These are phyloP conservation scores for Polyommatus iphigenia DNA, from an alignment of 2,888 invertebrate genomes.

Conservation along the genomic window DNA sequence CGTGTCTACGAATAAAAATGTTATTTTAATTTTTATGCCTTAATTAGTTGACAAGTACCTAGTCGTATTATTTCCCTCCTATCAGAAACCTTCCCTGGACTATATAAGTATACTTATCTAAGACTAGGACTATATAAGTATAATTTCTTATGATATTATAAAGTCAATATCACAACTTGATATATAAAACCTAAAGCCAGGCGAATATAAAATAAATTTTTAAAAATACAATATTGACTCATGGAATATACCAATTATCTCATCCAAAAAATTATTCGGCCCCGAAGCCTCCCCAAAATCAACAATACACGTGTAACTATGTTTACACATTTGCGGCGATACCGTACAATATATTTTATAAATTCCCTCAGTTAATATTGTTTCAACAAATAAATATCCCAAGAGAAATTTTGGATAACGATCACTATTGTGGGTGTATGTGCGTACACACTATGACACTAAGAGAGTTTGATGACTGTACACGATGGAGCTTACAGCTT, in stretches of 20 bases:
- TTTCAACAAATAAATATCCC: conserved; percentile 42
- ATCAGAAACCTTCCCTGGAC: too few species aligned
- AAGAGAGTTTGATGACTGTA: background rate
- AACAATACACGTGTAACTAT: conserved; percentile 24
- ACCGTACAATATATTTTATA: conserved; percentile 26
- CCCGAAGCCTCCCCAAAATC: conserved; percentile 12
- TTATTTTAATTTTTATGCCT: too few species aligned
- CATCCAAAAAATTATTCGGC: conserved; percentile 17
- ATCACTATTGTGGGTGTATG: conserved; percentile 40
- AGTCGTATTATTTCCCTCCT: too few species aligned
- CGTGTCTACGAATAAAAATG: too few species aligned
- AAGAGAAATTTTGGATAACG: conserved; percentile 43
- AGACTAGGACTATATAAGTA: too few species aligned
- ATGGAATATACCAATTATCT: conserved; percentile 1
- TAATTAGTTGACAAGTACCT: too few species aligned
- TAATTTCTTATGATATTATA: too few species aligned
- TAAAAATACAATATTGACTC: conserved; percentile 4
- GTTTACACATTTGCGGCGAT: conserved; percentile 25
- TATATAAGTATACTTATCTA: too few species aligned
- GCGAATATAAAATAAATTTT: background rate
- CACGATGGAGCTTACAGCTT: too few species aligned
- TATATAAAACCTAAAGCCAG: too few species aligned
- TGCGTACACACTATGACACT: background rate
- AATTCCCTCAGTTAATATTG: conserved; percentile 36
- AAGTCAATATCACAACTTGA: too few species aligned